Base-by-base conservation (phyloP, 1,140 invertebrate genomes). In the Atta colombica region DNA sequence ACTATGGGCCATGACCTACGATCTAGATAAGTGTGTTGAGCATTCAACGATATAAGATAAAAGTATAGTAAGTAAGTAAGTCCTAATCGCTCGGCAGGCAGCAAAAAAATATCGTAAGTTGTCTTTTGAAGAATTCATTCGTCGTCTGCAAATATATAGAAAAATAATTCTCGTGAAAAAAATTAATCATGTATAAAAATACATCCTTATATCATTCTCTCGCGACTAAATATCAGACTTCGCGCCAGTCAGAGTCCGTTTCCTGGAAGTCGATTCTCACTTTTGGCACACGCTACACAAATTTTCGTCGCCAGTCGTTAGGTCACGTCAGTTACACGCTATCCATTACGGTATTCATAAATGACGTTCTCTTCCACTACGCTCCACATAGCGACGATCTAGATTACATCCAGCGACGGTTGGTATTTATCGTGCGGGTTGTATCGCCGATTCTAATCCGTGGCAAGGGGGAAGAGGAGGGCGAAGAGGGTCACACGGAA, bases 401-500 rank as follows among this genome's bases (percentile, higher is more conserved):
- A 84, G 80, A 84, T 84, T 84, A 75, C 69, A 74, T 74, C 80
- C 55, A 84, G 69, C 49, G 49, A n/a, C 77, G 77, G 77, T 61
- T 61, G 80, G 80, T 74, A 72, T 80, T 75, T 60, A 71, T 72
- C 72, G 77, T 60, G 25, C 71, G 88, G 85, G 85, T 89, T 77
- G 87, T 88, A 71, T 55, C 53, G 68, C 87, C 72, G 88, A 89
- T 89, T 86, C 68, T 60, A 55, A 39, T 51, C 39, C 68, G 78
- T 51, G 58, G 8, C 28, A 53, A 53, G 49, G 65, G 69, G 66
- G 66, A 63, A 60, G 86, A 75, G 55, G 80, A 68, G 53, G 68
- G 28, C 18, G 35, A 12, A 3, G 74, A 55, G 84, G 35, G 60
- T 53, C 55, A 55, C 55, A 55, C 25, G 68, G 72, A 58, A 60